A percentile compares a stretch with the other conserved stretches of the same genome.
phyloP scores from a whole-genome alignment of 2,797 vertebrate genomes.

The Staurois parvus region DNA sequence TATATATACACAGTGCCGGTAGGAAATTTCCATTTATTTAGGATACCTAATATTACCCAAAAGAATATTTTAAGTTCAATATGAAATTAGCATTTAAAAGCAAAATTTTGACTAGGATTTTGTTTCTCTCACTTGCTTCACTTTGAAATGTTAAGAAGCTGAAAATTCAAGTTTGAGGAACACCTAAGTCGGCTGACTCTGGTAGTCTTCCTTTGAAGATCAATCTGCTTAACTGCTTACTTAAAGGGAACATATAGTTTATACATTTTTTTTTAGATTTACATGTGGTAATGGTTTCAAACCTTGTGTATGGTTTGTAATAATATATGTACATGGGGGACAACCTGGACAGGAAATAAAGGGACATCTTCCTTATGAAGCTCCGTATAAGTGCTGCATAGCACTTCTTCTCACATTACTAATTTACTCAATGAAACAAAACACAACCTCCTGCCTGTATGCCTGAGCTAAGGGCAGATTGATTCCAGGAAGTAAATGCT shows the following conservation, averaged over 20 bases:
- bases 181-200: not conserved
- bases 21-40: too few species aligned
- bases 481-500: too few species aligned
- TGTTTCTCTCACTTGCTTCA: not conserved
- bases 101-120: not conserved
- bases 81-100: not conserved
- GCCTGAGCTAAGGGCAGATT: too few species aligned
- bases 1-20: too few species aligned
- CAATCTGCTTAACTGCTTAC: not conserved
- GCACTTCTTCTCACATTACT: too few species aligned
- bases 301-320: not conserved
- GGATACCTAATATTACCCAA: too few species aligned
- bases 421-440: too few species aligned
- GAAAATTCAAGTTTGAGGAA: not conserved
- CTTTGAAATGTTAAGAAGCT: not conserved
- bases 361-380: too few species aligned
- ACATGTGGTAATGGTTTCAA: not conserved
- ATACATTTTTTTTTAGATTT: not conserved
- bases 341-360: too few species aligned
- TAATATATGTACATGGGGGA: not conserved
- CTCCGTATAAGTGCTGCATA: too few species aligned
- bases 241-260: not conserved
- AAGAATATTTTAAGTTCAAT: not conserved
- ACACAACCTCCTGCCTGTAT: too few species aligned
- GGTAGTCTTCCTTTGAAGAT: conserved; percentile 1